Evolutionary conservation across 2,113 vertebrate genomes (phyloP), one percentile per base, ranked within the genome.

Genomic region (Chaenocephalus aceratus): DNA sequence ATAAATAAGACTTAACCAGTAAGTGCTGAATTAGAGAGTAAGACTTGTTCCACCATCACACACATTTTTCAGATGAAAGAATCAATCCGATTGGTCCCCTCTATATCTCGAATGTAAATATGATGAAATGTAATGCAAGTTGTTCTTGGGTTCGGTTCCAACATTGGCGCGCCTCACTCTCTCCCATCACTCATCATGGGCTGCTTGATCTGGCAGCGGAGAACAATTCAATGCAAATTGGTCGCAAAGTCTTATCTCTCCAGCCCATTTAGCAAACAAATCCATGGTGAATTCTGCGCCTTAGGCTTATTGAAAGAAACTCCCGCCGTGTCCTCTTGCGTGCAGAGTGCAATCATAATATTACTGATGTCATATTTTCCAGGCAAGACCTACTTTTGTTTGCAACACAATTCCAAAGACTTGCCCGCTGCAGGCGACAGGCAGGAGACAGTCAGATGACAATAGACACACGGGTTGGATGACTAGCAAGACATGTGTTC

Each of bases 221-320:
- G 54, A 75, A 85, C 82, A 83, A 82, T 67, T 59, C 76, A 58
- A 13, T 46, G 57, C 65, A 84, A 85, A 81, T 74, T 57, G 79
- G 34, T 63, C 77, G 65, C 82, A 68, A 73, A 66, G 63, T 67
- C 74, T 80, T 67, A 83, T 88, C 86, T 84, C 21, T 79, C 26
- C 83, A 74, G 74, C 78, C 73, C 86, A 80, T 80, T 91, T 83
- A 83, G 83, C 83, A 86, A 87, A 90, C 79, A 89, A 84, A 86
- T 72, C 82, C 48, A 0, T 0, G 13, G 23, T 48, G 72, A 73
- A 72, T 51, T 79, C 11, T 57, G 62, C 2, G 77, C 85, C 77
- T 48, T 34, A 0, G 79, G 85, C 67, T 41, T 16, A 36, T 2
- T 46, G 44, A 54, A 18, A 71, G 65, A 67, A 79, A 58, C 6